These are phyloP conservation scores for Lepidiolamprologus cunningtoni DNA, from an alignment of 2,113 vertebrate species.

Conservation along the genomic window DNA sequence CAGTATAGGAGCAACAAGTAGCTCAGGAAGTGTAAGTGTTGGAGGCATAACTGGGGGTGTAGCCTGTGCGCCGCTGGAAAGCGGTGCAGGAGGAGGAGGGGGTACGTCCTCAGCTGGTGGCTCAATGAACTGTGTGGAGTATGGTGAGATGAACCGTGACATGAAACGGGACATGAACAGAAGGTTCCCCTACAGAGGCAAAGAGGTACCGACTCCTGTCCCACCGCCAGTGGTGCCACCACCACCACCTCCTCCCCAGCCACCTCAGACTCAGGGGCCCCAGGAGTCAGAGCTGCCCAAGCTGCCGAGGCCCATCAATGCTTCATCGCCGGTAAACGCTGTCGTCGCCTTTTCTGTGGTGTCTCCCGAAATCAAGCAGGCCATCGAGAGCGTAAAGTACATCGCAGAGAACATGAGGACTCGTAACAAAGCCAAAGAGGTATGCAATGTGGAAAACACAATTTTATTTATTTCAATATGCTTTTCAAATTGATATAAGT, in stretches of 20 bases:
- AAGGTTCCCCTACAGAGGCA: slow-evolving; percentile 61
- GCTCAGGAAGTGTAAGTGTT: slow-evolving; percentile 47
- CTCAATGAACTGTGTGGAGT: slow-evolving; percentile 66
- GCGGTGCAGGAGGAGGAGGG: slow-evolving; percentile 18
- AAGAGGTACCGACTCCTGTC: slow-evolving; percentile 65
- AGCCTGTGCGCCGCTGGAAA: slow-evolving; percentile 20
- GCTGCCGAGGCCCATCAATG: slow-evolving; percentile 24
- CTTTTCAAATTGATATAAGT: not conserved
- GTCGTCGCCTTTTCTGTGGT: slow-evolving; percentile 64
- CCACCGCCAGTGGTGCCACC: slow-evolving; percentile 44
- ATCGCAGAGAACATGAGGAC: slow-evolving; percentile 89
- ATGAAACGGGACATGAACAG: slow-evolving; percentile 51
- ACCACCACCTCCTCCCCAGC: slow-evolving; percentile 14
- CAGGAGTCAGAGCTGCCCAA: slow-evolving; percentile 56
- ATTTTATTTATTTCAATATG: not conserved
- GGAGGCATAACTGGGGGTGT: slow-evolving; percentile 55
- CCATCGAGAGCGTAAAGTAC: slow-evolving; percentile 83
- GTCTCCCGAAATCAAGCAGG: slow-evolving; percentile 79
- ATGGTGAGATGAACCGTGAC: slow-evolving; percentile 56
- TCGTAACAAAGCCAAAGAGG: slow-evolving; percentile 90
- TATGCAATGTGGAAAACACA: slow-evolving; percentile 27
- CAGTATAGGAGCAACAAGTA: slow-evolving; percentile 36
- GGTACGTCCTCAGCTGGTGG: slow-evolving; percentile 16
- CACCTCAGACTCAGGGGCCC: slow-evolving; percentile 22
- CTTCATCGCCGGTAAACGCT: slow-evolving; percentile 66